Evolutionary conservation across 2,888 invertebrate species (phyloP).

Genomic region (Cheilosia scutellata): DNA sequence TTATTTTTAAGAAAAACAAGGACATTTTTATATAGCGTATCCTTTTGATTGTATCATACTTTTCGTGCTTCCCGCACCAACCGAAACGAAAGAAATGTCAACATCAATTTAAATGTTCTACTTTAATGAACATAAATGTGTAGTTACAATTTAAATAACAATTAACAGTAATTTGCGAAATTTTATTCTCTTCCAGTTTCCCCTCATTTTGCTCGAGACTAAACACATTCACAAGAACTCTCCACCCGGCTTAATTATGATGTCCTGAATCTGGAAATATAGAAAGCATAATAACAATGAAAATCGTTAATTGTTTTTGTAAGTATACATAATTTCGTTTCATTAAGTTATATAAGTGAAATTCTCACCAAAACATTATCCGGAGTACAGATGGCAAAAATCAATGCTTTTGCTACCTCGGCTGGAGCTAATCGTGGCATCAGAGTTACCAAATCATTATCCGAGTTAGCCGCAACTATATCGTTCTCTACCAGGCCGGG

Average conservation of each 20-base stretch:
- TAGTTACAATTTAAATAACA: conserved; percentile 33
- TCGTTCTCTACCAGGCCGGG: conserved; percentile 79
- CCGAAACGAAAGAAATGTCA: neutral
- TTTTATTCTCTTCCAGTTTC: conserved; percentile 3
- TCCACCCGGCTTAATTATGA: conserved; percentile 78
- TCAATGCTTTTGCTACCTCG: conserved; percentile 78
- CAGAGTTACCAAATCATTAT: conserved; percentile 77
- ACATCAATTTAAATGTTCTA: conserved; percentile 14
- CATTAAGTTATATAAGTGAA: neutral
- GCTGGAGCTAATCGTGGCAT: conserved; percentile 78
- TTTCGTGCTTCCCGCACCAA: neutral
- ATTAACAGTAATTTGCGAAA: conserved; percentile 27
- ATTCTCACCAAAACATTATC: conserved; percentile 78
- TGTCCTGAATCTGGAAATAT: conserved; percentile 77
- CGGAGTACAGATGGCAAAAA: conserved; percentile 78
- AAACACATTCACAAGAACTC: conserved; percentile 77
- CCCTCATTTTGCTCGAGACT: neutral
- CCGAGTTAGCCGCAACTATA: conserved; percentile 76
- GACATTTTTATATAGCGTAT: too few relatives aligned
- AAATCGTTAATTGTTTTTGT: neutral
- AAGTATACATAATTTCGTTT: conserved; percentile 2
- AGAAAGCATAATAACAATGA: conserved; percentile 3
- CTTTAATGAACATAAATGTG: conserved; percentile 32
- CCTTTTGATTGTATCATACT: too few relatives aligned
- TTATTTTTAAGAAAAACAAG: too few relatives aligned